phyloP scores from a whole-genome alignment of 2,113 vertebrate species.

The Pangasianodon gigas region DNA sequence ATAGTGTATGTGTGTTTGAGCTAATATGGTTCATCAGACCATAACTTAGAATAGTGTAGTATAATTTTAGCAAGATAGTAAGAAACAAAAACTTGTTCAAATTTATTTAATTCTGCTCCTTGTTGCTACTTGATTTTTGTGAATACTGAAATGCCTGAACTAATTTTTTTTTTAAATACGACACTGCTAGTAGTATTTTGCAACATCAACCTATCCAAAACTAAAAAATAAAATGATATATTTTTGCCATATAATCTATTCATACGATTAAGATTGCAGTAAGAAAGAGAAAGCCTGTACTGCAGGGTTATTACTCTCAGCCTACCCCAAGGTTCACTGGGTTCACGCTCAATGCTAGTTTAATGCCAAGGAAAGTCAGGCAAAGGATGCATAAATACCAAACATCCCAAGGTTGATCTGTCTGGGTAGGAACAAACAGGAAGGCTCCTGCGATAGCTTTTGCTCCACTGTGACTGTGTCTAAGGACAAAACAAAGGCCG shows the following conservation, averaged over 20 bases:
- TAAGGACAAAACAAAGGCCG: constrained; percentile 2
- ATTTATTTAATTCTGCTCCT: neutral
- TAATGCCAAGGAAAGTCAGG: constrained; percentile 3
- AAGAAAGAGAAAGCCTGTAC: neutral
- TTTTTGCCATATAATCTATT: neutral
- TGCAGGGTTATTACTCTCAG: neutral
- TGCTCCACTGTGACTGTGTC: neutral
- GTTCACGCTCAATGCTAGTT: neutral
- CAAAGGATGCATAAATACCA: neutral
- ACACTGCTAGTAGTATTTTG: neutral
- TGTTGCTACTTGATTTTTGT: neutral
- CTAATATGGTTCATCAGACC: neutral
- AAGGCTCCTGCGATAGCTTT: neutral
- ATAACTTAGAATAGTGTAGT: neutral
- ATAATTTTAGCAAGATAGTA: too few species aligned
- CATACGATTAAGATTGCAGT: neutral
- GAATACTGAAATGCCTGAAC: neutral
- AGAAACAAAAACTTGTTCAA: too few species aligned
- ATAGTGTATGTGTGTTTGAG: too few species aligned
- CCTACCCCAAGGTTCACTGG: neutral
- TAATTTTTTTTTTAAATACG: neutral
- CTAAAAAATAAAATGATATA: neutral
- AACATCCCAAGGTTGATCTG: constrained; percentile 16
- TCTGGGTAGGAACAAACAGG: constrained; percentile 17
- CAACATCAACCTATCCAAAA: neutral